phyloP scores from a whole-genome alignment of 64 coral and sea anemone species.

The Astreopora myriophthalma region DNA sequence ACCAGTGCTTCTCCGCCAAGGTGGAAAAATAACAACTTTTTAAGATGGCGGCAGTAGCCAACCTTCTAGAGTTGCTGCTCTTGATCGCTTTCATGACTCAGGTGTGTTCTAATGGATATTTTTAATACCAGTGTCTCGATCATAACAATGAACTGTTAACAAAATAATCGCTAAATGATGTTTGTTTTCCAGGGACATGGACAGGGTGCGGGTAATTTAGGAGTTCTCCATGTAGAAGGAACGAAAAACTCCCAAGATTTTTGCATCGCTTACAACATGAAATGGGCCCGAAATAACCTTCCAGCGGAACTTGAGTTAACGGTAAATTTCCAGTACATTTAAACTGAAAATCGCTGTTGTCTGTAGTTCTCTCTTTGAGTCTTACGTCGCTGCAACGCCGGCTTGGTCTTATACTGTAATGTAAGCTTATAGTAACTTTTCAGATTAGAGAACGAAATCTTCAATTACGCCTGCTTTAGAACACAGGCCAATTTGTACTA shows the following conservation, averaged over 20 bases:
- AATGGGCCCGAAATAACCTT: background rate
- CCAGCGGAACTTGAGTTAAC: constrained; percentile 6
- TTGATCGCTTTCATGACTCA: background rate
- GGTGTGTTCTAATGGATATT: background rate
- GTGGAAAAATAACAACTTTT: background rate
- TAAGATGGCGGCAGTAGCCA: background rate
- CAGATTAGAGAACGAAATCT: too few relatives aligned
- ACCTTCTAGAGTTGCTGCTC: background rate
- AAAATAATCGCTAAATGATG: background rate
- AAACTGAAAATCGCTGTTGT: background rate
- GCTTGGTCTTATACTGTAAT: too few relatives aligned
- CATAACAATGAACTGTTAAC: background rate
- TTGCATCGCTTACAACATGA: background rate
- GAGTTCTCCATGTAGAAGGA: constrained; percentile 36
- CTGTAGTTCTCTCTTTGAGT: too few relatives aligned
- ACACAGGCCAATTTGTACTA: too few relatives aligned
- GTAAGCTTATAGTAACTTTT: too few relatives aligned
- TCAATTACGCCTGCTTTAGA: too few relatives aligned
- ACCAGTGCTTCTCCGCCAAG: background rate
- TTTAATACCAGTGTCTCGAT: background rate
- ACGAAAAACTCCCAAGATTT: background rate
- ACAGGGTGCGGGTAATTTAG: background rate
- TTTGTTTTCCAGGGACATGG: constrained; percentile 14
- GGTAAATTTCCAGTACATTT: background rate
- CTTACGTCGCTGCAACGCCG: too few relatives aligned